phyloP scores from a whole-genome alignment of 2,113 vertebrate species.

The Rhineura floridana region DNA sequence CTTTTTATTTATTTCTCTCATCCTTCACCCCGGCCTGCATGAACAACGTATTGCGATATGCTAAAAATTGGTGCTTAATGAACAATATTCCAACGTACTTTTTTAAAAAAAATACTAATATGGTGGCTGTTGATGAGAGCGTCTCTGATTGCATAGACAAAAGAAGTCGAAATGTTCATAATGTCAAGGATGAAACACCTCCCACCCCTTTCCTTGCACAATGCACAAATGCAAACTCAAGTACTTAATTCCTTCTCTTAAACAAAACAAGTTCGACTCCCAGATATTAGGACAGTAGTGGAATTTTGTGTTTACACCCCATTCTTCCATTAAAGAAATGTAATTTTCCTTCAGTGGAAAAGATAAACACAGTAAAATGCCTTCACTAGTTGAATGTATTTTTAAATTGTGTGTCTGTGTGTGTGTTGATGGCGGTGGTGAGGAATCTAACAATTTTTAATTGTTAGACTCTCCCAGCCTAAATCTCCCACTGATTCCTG shows the following conservation, averaged over 20 bases:
- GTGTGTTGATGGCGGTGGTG: too few species aligned
- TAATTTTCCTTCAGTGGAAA: constrained; percentile 12
- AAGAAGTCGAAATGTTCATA: background rate
- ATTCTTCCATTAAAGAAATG: background rate
- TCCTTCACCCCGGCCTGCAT: background rate
- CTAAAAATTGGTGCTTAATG: background rate
- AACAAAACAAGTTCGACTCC: constrained; percentile 68
- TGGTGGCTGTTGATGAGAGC: background rate
- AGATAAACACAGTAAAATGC: background rate
- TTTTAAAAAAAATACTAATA: too few species aligned
- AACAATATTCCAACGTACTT: background rate
- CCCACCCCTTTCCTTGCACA: background rate
- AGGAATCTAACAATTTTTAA: background rate
- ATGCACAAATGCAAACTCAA: constrained; percentile 70
- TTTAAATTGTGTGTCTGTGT: background rate
- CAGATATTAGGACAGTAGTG: constrained; percentile 25
- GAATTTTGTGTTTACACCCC: constrained; percentile 21
- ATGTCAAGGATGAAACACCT: constrained; percentile 47
- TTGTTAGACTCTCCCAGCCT: background rate
- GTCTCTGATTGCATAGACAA: background rate
- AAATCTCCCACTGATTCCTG: background rate
- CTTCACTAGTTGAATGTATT: background rate
- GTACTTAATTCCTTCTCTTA: constrained; percentile 59
- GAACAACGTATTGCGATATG: background rate
- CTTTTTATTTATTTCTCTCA: constrained; percentile 15